Evolutionary conservation across 2,113 vertebrate species (phyloP).

Genomic region (Zapus hudsonius): DNA sequence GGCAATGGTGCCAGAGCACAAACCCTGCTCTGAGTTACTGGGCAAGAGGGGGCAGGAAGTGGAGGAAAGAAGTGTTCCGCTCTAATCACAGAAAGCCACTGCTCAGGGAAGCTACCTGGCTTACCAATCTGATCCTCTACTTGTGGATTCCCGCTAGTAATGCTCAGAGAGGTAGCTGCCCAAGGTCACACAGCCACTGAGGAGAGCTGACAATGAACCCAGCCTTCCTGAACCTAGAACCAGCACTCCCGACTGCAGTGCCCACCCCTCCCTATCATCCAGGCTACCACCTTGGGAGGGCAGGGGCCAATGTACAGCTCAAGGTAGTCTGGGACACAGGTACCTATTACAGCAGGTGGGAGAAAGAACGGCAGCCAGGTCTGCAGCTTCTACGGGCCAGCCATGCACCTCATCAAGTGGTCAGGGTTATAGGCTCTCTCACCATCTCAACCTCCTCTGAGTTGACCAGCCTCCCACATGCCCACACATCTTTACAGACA

Average conservation of each 20-base stretch:
- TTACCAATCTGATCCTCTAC: not conserved
- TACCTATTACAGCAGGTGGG: not conserved
- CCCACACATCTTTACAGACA: not conserved
- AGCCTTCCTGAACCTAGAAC: not conserved
- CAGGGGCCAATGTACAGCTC: not conserved
- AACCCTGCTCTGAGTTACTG: not conserved
- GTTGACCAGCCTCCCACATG: not conserved
- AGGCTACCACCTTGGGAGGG: too few species aligned
- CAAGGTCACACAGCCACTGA: not conserved
- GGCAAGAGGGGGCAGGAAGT: not conserved
- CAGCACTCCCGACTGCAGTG: not conserved
- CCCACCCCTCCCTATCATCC: not conserved
- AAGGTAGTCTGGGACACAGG: not conserved
- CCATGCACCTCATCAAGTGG: not conserved
- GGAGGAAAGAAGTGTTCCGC: not conserved
- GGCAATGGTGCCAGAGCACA: not conserved
- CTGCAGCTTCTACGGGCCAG: not conserved
- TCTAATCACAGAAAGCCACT: not conserved
- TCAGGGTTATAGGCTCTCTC: not conserved
- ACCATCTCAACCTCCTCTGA: not conserved
- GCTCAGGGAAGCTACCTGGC: not conserved
- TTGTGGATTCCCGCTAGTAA: not conserved
- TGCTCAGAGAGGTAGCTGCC: not conserved
- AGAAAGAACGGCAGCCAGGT: accelerated
- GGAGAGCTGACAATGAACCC: not conserved